Evolutionary conservation across 2,797 vertebrate genomes (phyloP), one percentile per base, ranked within the genome.

Genomic region (Rachycentron canadum): DNA sequence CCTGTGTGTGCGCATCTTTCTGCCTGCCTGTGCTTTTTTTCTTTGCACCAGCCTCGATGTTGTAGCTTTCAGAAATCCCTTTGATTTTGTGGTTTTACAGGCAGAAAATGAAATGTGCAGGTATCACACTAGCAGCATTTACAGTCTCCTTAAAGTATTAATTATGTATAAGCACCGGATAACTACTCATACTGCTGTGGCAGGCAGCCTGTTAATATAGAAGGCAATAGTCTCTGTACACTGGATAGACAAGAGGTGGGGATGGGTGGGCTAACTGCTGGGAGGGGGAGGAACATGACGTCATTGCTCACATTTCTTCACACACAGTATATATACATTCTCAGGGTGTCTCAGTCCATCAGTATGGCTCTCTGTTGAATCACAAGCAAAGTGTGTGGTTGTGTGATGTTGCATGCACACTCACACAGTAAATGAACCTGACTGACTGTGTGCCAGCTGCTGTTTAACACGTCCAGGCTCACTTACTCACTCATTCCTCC

Each of bases 401-500:
- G 82, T 70, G 83, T 83, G 81, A 77, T 78, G 76, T 84, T 81
- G 71, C 34, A 34, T 79, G 75, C 62, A 28, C 32, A 23, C 63
- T 73, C 30, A 14, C 70, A 73, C 79, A 83, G 77, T 81, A 73
- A 88, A 88, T 78, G 86, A 82, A 90, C 84, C 83, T 83, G 86
- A 86, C 58, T 88, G 89, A 90, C 86, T 85, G 83, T 21, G 30
- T 83, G 86, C 88, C 91, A 91, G 88, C 90, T 88, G 89, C 89
- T 86, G 86, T 90, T 86, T 87, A 91, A 89, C 84, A 91, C 82
- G 57, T 91, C 88, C 86, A 78, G 73, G 78, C 80, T 91, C 87
- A 83, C 85, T 91, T 75, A 77, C 75, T 79, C 86, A 58, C 76
- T 79, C 75, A 11, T 76, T 56, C 70, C 64, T 84, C 66, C 69